Conservation (phyloP, 30 jellyfish, hydroid and myxozoan species). For the Haliclystus octoradiatus region DNA sequence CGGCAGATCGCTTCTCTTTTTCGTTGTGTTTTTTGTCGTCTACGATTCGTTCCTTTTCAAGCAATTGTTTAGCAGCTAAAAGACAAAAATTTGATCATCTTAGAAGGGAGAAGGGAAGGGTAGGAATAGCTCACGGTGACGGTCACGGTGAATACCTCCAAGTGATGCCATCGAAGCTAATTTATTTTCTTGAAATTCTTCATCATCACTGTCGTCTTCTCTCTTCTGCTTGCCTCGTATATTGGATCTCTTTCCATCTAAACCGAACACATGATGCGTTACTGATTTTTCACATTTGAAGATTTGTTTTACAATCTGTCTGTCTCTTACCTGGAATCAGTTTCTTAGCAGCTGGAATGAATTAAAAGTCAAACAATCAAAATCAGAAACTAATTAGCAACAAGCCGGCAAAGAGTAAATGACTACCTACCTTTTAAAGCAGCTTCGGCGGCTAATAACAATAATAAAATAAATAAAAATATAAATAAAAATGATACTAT, state of each 20-base stretch:
- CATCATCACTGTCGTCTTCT: slow-evolving; percentile 78
- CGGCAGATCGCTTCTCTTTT: slow-evolving; percentile 78
- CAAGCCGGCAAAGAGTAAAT: background rate
- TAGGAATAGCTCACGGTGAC: background rate
- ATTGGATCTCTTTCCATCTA: slow-evolving; percentile 2
- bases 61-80: slow-evolving; percentile 69
- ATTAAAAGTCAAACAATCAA: background rate
- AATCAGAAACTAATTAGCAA: background rate
- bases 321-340: slow-evolving; percentile 62
- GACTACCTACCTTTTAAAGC: slow-evolving; percentile 71
- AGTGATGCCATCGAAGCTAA: slow-evolving; percentile 77
- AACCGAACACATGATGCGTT: no score
- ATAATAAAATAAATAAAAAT: background rate
- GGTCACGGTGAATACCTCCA: slow-evolving; percentile 31
- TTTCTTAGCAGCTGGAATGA: slow-evolving; percentile 85
- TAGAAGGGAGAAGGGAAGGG: background rate
- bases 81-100: no score
- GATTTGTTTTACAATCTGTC: background rate
- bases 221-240: slow-evolving; percentile 58
- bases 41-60: slow-evolving; percentile 38
- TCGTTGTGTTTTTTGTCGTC: slow-evolving; percentile 51
- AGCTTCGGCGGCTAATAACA: slow-evolving; percentile 92
- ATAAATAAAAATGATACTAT: background rate
- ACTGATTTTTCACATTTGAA: background rate
- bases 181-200: slow-evolving; percentile 57